Base-by-base conservation (phyloP, 2,888 invertebrate genomes). In the Nineta flava region DNA sequence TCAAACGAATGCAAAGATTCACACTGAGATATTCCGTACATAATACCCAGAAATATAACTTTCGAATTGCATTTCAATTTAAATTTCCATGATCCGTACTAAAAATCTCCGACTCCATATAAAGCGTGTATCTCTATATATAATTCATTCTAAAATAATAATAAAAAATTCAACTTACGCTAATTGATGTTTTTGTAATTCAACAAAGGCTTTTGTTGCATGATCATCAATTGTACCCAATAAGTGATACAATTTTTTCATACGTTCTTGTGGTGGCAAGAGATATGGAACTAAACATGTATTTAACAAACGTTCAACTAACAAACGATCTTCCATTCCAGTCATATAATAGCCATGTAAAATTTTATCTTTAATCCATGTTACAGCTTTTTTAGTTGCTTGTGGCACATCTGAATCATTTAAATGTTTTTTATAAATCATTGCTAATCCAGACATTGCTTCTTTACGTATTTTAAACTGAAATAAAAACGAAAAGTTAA, bases 321-420 rank as follows among this genome's bases (percentile, higher is more conserved):
- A 65, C 48, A 96, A 69, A 59, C 91, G 79, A 68, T 97, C 96
- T 65, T 96, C 96, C 65, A 94, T 79, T 5, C 69, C 67, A 1
- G 65, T 62, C 72, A 80, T 79, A 61, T 80, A 82, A 65, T 85
- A 85, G 43, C 87, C 93, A 66, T 97, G 94, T 21, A 97, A 75
- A 53, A 97, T 93, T 74, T 96, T 96, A 62, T 96, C 91, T 63
- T 93, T 93, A 53, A 96, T 94, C 95, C 96, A 96, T 54, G 87
- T 85, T 0, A 94, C 87, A 0, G 91, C 88, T 59, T 85, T 85
- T 58, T 87, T 87, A 0, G 90, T 88, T 1, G 80, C 78, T 57
- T 84, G 80, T 1, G 91, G 87, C 3, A 91, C 82, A 57, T 83
- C 83, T 3, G 86, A 81, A 63, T 84, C 91, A 56, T 82, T 87